A percentile compares a stretch with the other conserved stretches of the same genome.
phyloP scores from a whole-genome alignment of 2,888 invertebrate species.

The Pristionchus arcanus region DNA sequence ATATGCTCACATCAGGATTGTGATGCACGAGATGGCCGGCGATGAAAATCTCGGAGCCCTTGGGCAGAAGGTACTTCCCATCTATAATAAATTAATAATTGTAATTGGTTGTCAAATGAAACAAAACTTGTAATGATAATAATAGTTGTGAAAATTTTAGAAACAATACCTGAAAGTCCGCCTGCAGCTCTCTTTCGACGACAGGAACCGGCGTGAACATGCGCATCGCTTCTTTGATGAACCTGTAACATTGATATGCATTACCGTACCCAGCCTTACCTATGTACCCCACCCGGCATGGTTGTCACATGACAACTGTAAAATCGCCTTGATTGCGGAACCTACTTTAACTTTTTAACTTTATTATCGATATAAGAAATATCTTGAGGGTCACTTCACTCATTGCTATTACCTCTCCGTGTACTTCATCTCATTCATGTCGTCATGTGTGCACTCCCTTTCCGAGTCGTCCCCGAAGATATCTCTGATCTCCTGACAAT shows the following conservation, averaged over 20 bases:
- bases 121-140: no score
- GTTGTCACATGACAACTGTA: no score
- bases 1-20: constrained; percentile 72
- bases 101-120: no score
- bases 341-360: no score
- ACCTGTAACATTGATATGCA: no score
- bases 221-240: constrained; percentile 57
- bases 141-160: no score
- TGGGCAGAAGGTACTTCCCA: constrained; percentile 60
- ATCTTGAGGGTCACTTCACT: no score
- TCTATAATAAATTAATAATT: neutral
- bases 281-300: no score
- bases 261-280: no score
- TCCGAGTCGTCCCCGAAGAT: constrained; percentile 61
- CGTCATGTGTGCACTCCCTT: constrained; percentile 61
- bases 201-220: constrained; percentile 56
- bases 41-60: constrained; percentile 66
- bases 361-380: no score
- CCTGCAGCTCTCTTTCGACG: constrained; percentile 60
- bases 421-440: constrained; percentile 61
- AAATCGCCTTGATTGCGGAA: no score
- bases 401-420: constrained; percentile 65
- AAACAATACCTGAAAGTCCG: constrained; percentile 70
- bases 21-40: constrained; percentile 73
- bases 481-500: neutral